Conservation (phyloP, 35 echinoderm and acorn worm species). For the Hemicentrotus pulcherrimus region DNA sequence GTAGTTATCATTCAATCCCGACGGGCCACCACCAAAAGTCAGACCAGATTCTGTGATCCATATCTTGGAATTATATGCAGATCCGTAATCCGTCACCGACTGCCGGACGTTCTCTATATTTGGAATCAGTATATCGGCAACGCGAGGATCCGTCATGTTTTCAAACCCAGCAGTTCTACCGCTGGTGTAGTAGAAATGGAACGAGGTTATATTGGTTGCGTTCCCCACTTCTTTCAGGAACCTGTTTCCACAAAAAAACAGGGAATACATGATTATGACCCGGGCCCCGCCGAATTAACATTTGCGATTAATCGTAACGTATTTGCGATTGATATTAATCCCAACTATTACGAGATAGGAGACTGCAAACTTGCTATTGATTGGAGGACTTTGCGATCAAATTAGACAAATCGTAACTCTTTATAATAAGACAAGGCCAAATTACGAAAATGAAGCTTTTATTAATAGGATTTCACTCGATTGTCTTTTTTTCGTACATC, state of each 20-base stretch:
- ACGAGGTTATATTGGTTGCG: constrained; percentile 23
- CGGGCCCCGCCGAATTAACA: too few relatives aligned
- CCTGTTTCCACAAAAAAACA: neutral
- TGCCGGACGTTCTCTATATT: constrained; percentile 5
- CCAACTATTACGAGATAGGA: too few relatives aligned
- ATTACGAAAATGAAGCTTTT: too few relatives aligned
- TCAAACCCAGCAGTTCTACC: neutral
- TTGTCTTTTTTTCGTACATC: too few relatives aligned
- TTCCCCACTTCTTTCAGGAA: constrained; percentile 10
- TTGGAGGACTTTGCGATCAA: too few relatives aligned
- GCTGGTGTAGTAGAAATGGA: constrained; percentile 36
- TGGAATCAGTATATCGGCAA: neutral
- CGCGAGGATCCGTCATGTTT: neutral
- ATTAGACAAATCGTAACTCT: too few relatives aligned
- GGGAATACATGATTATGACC: too few relatives aligned
- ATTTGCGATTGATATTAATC: too few relatives aligned
- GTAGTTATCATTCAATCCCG: neutral
- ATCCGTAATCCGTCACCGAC: neutral
- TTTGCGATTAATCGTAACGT: too few relatives aligned
- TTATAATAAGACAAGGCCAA: too few relatives aligned
- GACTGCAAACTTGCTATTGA: too few relatives aligned
- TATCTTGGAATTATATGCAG: neutral
- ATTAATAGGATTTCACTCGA: too few relatives aligned
- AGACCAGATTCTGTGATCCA: constrained; percentile 33
- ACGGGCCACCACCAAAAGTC: neutral